Conservation (phyloP, 2,888 invertebrate genomes). For the Acrobasis suavella region DNA sequence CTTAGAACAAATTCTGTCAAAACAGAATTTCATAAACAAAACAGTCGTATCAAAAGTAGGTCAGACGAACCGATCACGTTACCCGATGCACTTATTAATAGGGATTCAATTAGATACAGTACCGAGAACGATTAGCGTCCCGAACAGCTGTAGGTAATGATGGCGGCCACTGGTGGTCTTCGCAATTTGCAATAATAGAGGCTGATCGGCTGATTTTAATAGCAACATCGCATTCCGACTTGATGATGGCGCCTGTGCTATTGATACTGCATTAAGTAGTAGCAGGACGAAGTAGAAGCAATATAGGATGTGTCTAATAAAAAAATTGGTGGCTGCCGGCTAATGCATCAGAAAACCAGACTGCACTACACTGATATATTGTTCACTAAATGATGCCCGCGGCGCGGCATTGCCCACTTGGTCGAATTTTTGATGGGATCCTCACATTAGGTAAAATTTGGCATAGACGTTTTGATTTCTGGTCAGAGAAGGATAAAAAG, state of each 20-base stretch:
- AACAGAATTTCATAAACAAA: not conserved
- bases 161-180: not conserved
- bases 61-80: conserved; percentile 7
- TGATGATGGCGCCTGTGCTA: conserved; percentile 1
- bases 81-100: conserved; percentile 9
- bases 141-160: conserved; percentile 6
- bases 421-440: too few relatives aligned
- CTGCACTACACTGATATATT: too few relatives aligned
- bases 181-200: conserved; percentile 21
- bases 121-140: conserved; percentile 1
- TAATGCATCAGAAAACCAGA: too few relatives aligned
- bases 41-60: not conserved
- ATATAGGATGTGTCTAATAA: too few relatives aligned
- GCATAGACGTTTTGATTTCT: too few relatives aligned
- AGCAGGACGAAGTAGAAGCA: too few relatives aligned
- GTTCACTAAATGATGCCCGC: too few relatives aligned
- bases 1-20: too few relatives aligned
- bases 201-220: conserved; percentile 12
- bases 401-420: too few relatives aligned
- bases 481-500: too few relatives aligned
- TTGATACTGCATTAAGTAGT: not conserved
- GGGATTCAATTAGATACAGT: conserved; percentile 16
- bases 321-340: too few relatives aligned
- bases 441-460: too few relatives aligned
- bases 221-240: not conserved